phyloP scores from a whole-genome alignment of 2,888 invertebrate genomes.

The Sesia apiformis region DNA sequence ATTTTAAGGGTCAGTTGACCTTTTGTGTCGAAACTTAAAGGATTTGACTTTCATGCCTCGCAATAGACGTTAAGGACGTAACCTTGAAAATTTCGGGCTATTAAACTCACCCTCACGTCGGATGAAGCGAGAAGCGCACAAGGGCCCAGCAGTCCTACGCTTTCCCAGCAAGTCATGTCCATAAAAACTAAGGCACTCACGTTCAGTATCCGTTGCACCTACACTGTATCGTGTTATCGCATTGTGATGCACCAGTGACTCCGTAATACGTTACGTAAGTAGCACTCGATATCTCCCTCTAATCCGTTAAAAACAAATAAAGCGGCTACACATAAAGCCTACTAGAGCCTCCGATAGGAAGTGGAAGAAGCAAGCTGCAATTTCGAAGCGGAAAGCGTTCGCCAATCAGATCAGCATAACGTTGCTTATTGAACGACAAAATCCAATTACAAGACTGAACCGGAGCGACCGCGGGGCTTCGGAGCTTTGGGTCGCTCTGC shows the following conservation, averaged over 20 bases:
- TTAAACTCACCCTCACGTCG: constrained; percentile 63
- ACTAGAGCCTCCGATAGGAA: constrained; percentile 37
- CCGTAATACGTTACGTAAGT: constrained; percentile 53
- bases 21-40: constrained; percentile 14
- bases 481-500: constrained; percentile 57
- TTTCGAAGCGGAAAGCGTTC: constrained; percentile 66
- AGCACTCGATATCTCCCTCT: constrained; percentile 16
- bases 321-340: constrained; percentile 59
- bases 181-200: constrained; percentile 28
- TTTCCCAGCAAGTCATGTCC: constrained; percentile 73
- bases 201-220: constrained; percentile 27
- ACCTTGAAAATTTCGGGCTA: constrained; percentile 11
- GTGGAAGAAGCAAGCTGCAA: constrained; percentile 58
- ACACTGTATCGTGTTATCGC: constrained; percentile 36
- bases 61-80: neutral
- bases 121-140: constrained; percentile 68
- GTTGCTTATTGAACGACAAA: constrained; percentile 66
- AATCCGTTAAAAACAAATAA: constrained; percentile 40
- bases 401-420: constrained; percentile 63
- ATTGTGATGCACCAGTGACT: constrained; percentile 49
- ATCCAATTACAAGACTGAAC: constrained; percentile 72
- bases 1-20: constrained; percentile 15
- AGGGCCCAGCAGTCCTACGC: constrained; percentile 68
- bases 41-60: constrained; percentile 1
- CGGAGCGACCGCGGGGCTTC: constrained; percentile 68